Conservation (phyloP, 2,113 vertebrate species). For the Brachyhypopomus occidentalis region DNA sequence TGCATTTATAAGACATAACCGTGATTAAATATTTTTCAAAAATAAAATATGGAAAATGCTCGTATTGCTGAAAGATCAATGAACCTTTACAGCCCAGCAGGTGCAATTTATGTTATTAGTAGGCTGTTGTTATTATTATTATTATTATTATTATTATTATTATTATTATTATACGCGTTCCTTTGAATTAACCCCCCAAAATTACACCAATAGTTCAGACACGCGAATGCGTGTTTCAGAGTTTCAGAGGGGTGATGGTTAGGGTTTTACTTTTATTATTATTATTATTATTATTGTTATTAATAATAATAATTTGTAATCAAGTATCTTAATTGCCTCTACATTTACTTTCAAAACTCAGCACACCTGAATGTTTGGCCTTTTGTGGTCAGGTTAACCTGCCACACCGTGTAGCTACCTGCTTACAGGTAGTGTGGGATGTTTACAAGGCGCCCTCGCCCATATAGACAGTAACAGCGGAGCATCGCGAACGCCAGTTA, state of each 20-base stretch:
- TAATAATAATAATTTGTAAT: background rate
- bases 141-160: slow-evolving; percentile 50
- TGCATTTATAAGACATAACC: slow-evolving; percentile 46
- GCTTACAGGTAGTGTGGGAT: no score
- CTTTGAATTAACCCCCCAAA: background rate
- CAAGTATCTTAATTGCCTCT: background rate
- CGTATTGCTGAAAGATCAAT: slow-evolving; percentile 8
- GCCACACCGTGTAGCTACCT: no score
- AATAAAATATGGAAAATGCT: slow-evolving; percentile 11
- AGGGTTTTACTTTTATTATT: background rate
- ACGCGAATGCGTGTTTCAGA: background rate
- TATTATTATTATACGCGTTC: slow-evolving; percentile 22
- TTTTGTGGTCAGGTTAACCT: no score
- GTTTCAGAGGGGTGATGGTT: background rate
- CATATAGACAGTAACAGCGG: no score
- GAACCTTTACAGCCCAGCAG: background rate
- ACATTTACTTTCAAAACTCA: no score
- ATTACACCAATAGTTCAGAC: background rate
- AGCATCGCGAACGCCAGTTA: no score
- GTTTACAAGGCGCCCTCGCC: no score
- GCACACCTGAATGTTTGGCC: no score
- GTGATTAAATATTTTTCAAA: slow-evolving; percentile 46
- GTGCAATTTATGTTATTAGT: slow-evolving; percentile 39
- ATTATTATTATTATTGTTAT: background rate
- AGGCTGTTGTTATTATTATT: slow-evolving; percentile 55